Conservation (phyloP, 2,888 invertebrate species). For the Esperia sulphurella region DNA sequence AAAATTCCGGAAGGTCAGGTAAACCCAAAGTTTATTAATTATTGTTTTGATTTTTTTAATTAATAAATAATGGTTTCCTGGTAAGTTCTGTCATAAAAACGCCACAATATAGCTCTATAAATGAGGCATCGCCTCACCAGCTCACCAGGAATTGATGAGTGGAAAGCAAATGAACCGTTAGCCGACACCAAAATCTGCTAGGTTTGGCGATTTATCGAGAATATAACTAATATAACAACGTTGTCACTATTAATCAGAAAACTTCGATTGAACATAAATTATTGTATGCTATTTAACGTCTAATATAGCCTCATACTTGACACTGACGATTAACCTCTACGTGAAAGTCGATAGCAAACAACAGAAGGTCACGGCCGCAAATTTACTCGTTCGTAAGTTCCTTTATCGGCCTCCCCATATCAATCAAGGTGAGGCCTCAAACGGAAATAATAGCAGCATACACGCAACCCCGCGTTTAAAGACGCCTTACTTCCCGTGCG, state of each 20-base stretch:
- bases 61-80: too few relatives aligned
- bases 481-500: slow-evolving; percentile 10
- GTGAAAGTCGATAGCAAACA: slow-evolving; percentile 17
- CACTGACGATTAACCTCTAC: slow-evolving; percentile 17
- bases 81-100: background rate
- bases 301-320: slow-evolving; percentile 18
- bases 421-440: slow-evolving; percentile 53
- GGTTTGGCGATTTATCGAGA: slow-evolving; percentile 3
- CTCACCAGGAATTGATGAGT: background rate
- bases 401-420: slow-evolving; percentile 49
- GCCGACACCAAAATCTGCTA: background rate
- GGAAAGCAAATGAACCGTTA: background rate
- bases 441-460: slow-evolving; percentile 53
- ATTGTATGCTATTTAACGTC: background rate
- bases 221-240: background rate
- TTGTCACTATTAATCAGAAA: background rate
- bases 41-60: background rate
- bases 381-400: slow-evolving; percentile 42
- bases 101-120: background rate
- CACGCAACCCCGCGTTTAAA: slow-evolving; percentile 56
- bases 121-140: background rate
- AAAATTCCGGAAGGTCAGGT: background rate
- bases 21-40: background rate
- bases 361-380: slow-evolving; percentile 37
- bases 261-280: background rate